Evolutionary conservation across 2,797 vertebrate species (phyloP).

Genomic region (Lacerta viridis): DNA sequence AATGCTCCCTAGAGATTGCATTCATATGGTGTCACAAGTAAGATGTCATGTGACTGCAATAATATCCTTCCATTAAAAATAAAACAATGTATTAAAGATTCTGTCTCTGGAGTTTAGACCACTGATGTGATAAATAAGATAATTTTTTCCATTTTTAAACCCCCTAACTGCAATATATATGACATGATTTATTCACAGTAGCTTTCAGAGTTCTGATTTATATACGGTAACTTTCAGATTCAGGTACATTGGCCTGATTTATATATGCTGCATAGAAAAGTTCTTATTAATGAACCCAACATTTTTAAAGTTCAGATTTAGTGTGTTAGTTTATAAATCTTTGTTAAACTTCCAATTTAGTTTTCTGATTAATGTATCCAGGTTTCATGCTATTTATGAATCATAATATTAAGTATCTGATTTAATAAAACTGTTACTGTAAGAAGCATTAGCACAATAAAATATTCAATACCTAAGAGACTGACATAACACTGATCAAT

Average conservation of each 20-base stretch:
- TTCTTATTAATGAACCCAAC: slow-evolving; percentile 74
- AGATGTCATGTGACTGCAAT: background rate
- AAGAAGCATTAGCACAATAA: slow-evolving; percentile 73
- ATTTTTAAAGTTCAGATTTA: slow-evolving; percentile 74
- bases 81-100: slow-evolving; percentile 43
- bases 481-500: slow-evolving; percentile 68
- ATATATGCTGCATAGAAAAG: slow-evolving; percentile 71
- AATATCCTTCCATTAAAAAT: background rate
- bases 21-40: background rate
- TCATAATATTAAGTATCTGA: slow-evolving; percentile 67
- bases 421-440: slow-evolving; percentile 74
- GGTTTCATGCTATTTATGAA: slow-evolving; percentile 69
- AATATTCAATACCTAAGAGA: slow-evolving; percentile 64
- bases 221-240: slow-evolving; percentile 74
- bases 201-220: slow-evolving; percentile 74
- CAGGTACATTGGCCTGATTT: slow-evolving; percentile 73
- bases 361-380: slow-evolving; percentile 73
- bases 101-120: slow-evolving; percentile 50
- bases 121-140: slow-evolving; percentile 59
- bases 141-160: slow-evolving; percentile 62
- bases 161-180: slow-evolving; percentile 66
- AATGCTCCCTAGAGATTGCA: background rate
- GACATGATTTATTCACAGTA: slow-evolving; percentile 73
- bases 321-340: slow-evolving; percentile 76
- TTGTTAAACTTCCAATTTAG: slow-evolving; percentile 73